Base-by-base conservation (phyloP, 1,140 invertebrate genomes). In the Sitodiplosis mosellana region DNA sequence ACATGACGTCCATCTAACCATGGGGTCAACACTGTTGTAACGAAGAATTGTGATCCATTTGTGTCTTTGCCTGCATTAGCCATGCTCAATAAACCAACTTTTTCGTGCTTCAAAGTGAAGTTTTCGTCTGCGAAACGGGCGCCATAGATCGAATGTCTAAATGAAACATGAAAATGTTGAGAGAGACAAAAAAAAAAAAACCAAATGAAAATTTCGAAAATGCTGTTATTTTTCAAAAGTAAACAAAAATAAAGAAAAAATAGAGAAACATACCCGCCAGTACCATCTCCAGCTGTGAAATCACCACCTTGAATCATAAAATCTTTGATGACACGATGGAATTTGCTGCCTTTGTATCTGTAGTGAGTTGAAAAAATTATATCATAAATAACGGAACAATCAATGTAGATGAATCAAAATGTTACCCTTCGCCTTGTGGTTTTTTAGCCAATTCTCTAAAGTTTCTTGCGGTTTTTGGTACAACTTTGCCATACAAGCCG, bases 21-120 rank as follows among this genome's bases (percentile, higher is more conserved):
- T 20, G 83, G 70, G 12, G 94, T 98, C 57, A 83, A 75, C 53
- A 85, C 85, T 2, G 80, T 81, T 15, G 90, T 94, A 59, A 98
- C 93, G 61, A 98, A 99, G 70, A 99, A 99, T 61, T 99, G 94
- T 19, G 90, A 95, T 20, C 94, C 94, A 70, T 98, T 99, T 33
- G 94, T 96, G 63, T 98, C 88, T 66, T 89, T 88, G 47, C 85
- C 87, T 64, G 89, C 86, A 68, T 96, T 95, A 46, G 91, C 91
- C 91, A 97, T 96, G 0, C 87, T 92, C 45, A 95, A 63, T 87
- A 89, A 95, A 47, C 94, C 94, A 60, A 91, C 78, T 46, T 91
- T 92, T 64, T 91, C 93, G 61, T 99, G 95, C 59, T 89, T 92
- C 56, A 98, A 73, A 68, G 95, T 94, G 71, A 97, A 98, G 70